Base-by-base conservation (phyloP, 2,888 invertebrate genomes). In the Hemistola chrysoprasaria region DNA sequence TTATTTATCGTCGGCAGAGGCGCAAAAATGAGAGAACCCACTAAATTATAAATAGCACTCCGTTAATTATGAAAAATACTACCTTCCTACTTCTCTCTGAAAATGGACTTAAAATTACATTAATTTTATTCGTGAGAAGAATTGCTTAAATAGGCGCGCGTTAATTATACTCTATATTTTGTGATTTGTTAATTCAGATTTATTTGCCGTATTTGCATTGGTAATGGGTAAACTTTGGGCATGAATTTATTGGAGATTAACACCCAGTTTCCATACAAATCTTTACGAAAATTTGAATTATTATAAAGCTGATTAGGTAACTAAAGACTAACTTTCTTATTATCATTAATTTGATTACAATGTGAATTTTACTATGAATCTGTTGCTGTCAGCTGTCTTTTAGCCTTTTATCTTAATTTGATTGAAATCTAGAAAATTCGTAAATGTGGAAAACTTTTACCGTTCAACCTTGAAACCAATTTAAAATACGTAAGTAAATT, bases 31-130 rank as follows among this genome's bases (percentile, higher is more conserved):
- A 37, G 55, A 58, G 51, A 48, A 53, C 50, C 61, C 52, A 52
- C 51, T 82, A 78, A 82, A 82, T 83, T 75, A 78, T 67, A 61
- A 61, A 56, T 56, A 56, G 59, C 3, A 16, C 40, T 33, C 42
- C 59, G 59, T 74, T 81, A 78, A 82, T 81, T 83, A 73, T 74
- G 68, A 81, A 81, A 81, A 81, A 80, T 76, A 78, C 72, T 76
- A 67, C 63, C 56, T 54, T 36, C 57, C 16, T 16, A 16, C 16
- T 16, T 16, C 3, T 16, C 16, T 16, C 16, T 16, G 16, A 16
- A 55, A 70, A 72, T 66, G 59, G 58, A 50, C 57, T 56, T 49
- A 63, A 64, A 75, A 73, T 65, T 67, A 67, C 66, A 70, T 53
- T 59, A 64, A 69, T 63, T 66, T 62, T 65, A 53, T 65, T 48